Evolutionary conservation across 1,140 invertebrate species (phyloP).

Genomic region (Brachionus paranguensis): DNA sequence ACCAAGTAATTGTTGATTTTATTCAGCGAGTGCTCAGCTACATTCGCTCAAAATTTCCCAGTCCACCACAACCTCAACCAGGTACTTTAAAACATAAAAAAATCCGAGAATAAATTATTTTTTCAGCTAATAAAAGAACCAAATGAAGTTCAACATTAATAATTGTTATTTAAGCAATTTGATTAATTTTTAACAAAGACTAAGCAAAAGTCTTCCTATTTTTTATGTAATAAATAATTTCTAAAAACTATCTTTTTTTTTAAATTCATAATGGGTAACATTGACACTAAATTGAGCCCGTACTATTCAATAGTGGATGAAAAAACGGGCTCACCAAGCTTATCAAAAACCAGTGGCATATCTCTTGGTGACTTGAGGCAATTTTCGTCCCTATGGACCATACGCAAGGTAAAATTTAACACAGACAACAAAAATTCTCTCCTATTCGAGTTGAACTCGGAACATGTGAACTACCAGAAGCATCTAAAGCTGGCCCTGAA

Average conservation of each 20-base stretch:
- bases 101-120: neutral
- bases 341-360: neutral
- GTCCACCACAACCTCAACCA: neutral
- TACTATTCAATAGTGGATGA: slow-evolving; percentile 29
- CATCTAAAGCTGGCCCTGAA: neutral
- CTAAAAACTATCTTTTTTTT: neutral
- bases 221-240: neutral
- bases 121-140: neutral
- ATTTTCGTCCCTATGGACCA: neutral
- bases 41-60: neutral
- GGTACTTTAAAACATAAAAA: neutral
- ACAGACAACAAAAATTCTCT: slow-evolving; percentile 20
- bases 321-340: neutral
- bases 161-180: neutral
- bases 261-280: slow-evolving; percentile 11
- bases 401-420: neutral
- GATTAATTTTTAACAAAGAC: neutral
- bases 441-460: neutral
- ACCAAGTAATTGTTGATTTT: neutral
- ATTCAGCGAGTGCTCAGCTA: neutral
- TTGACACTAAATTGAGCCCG: slow-evolving; percentile 7
- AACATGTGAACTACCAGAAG: neutral
- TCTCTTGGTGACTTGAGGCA: neutral
- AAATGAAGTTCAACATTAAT: neutral
- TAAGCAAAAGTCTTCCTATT: neutral